These are phyloP conservation scores for Caenorhabditis japonica DNA, from an alignment of 2,888 invertebrate species.

Conservation along the genomic window DNA sequence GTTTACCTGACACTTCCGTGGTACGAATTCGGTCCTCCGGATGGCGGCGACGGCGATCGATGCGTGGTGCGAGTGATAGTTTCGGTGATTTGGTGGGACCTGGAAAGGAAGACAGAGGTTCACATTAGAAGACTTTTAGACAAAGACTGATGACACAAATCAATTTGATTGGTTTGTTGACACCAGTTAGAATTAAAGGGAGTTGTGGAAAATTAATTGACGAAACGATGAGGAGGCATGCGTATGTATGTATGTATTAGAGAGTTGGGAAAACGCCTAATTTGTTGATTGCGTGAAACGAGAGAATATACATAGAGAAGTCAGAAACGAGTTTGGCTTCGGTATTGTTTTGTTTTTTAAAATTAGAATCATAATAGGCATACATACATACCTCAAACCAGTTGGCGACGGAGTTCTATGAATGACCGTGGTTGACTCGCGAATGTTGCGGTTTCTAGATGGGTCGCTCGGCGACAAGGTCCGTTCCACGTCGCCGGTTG, in stretches of 20 bases:
- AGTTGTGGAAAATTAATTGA: constrained; percentile 12
- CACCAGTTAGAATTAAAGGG: constrained; percentile 31
- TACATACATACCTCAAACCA: constrained; percentile 50
- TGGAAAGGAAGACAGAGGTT: constrained; percentile 6
- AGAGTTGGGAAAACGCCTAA: constrained; percentile 38
- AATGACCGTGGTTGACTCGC: constrained; percentile 54
- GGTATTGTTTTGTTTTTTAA: too few species aligned
- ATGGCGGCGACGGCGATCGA: constrained; percentile 47
- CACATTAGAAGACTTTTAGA: not conserved
- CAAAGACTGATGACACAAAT: constrained; percentile 12
- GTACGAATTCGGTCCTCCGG: constrained; percentile 29
- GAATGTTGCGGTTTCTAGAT: constrained; percentile 54
- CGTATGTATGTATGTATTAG: constrained; percentile 12
- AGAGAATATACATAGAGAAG: too few species aligned
- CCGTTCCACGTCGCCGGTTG: constrained; percentile 48
- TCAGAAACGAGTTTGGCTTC: too few species aligned
- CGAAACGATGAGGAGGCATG: constrained; percentile 29
- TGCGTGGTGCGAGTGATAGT: constrained; percentile 53
- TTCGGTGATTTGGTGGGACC: constrained; percentile 50
- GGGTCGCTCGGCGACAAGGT: constrained; percentile 51
- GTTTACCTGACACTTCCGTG: constrained; percentile 55
- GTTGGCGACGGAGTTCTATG: constrained; percentile 59
- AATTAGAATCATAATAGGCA: constrained; percentile 19
- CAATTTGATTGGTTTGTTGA: constrained; percentile 34
- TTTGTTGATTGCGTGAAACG: constrained; percentile 40